Percentiles rank a stretch among this genome's conserved stretches.
Conservation (phyloP, 2,888 invertebrate genomes). For the Scaptomyza tumidula region DNA sequence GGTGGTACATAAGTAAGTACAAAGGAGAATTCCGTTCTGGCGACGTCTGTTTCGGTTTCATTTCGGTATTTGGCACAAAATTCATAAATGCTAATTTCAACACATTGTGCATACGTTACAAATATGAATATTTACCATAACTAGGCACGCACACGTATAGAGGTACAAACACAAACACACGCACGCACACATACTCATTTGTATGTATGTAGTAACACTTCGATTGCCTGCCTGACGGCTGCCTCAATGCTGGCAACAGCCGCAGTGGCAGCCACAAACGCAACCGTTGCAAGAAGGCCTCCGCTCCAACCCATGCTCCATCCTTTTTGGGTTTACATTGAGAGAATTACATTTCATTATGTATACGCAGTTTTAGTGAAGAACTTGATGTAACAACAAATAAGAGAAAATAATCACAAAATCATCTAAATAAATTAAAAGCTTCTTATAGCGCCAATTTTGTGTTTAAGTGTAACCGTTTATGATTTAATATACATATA, state of each 20-base stretch:
- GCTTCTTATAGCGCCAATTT: too few species aligned
- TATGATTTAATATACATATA: too few species aligned
- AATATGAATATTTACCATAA: constrained; percentile 80
- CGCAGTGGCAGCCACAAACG: constrained; percentile 37
- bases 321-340: neutral
- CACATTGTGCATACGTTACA: constrained; percentile 80
- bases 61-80: constrained; percentile 79
- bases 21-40: constrained; percentile 32
- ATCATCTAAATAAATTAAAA: too few species aligned
- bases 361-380: neutral
- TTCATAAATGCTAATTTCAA: constrained; percentile 83
- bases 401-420: neutral
- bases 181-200: neutral
- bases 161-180: neutral
- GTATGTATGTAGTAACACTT: constrained; percentile 29
- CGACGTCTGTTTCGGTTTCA: constrained; percentile 59
- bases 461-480: too few species aligned
- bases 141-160: constrained; percentile 59
- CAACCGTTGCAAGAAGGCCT: constrained; percentile 27
- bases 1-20: constrained; percentile 47
- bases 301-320: neutral
- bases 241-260: constrained; percentile 40
- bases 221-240: constrained; percentile 42
- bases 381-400: too few species aligned
- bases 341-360: neutral